A percentile compares a stretch with the other conserved stretches of the same genome.
Evolutionary conservation across 2,888 invertebrate genomes (phyloP).

Genomic region (Unio pictorum): DNA sequence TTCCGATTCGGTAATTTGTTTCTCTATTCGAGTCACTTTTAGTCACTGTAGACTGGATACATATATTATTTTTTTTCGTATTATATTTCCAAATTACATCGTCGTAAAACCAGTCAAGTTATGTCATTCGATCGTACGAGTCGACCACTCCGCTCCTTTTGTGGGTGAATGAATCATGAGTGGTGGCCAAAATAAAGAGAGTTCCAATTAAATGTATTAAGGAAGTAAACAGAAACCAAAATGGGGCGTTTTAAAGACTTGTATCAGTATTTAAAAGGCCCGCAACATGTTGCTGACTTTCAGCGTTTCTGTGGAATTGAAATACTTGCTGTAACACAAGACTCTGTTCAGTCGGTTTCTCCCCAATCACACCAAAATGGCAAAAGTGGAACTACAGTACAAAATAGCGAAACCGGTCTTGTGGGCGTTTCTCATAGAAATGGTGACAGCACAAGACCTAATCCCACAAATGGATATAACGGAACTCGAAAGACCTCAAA

Average conservation of each 20-base stretch:
- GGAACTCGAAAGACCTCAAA: background rate
- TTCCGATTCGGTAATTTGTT: too few species aligned
- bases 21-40: too few species aligned
- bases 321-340: constrained; percentile 7
- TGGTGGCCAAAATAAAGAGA: too few species aligned
- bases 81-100: too few species aligned
- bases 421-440: too few species aligned
- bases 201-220: background rate
- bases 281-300: constrained; percentile 83
- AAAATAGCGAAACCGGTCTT: background rate
- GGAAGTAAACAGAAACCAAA: background rate
- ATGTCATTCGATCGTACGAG: constrained; percentile 3
- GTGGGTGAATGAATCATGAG: constrained; percentile 1
- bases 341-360: background rate
- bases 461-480: constrained; percentile 7
- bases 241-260: constrained; percentile 28
- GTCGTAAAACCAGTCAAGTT: too few species aligned
- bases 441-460: background rate
- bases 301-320: constrained; percentile 85
- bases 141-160: background rate
- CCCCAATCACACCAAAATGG: background rate
- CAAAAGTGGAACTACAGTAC: constrained; percentile 5
- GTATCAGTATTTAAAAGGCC: constrained; percentile 60
- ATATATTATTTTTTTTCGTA: too few species aligned
- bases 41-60: too few species aligned